phyloP scores from a whole-genome alignment of 1,140 invertebrate species.

The Apis florea region DNA sequence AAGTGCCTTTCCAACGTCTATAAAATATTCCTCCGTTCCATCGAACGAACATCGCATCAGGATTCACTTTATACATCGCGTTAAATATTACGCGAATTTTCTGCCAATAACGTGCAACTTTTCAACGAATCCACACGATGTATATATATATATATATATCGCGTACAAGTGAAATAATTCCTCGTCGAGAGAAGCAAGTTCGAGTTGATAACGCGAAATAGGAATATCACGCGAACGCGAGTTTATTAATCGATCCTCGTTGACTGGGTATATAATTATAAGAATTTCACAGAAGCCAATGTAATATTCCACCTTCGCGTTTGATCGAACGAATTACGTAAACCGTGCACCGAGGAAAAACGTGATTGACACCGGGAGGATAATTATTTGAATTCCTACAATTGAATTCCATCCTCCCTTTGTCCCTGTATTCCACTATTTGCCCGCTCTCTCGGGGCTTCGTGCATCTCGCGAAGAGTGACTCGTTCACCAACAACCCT shows the following conservation, averaged over 20 bases:
- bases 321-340: constrained; percentile 15
- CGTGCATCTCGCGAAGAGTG: neutral
- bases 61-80: no score
- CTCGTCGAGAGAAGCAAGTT: neutral
- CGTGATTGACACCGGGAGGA: neutral
- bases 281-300: neutral
- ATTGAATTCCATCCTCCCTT: constrained; percentile 8
- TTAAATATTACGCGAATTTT: no score
- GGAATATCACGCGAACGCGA: neutral
- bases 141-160: neutral
- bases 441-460: neutral
- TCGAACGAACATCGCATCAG: no score
- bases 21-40: neutral
- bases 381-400: constrained; percentile 51
- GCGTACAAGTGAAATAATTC: neutral
- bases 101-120: neutral
- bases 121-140: no score
- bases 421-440: neutral
- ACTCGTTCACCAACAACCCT: constrained; percentile 8
- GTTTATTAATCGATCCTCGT: constrained; percentile 4
- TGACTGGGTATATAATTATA: neutral
- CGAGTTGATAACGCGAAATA: neutral
- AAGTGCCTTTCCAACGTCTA: neutral
- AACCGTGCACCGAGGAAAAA: constrained; percentile 9
- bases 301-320: neutral